Percentiles rank a stretch among this genome's conserved stretches.
phyloP scores from a whole-genome alignment of 2,797 vertebrate genomes.

The Sparus aurata region DNA sequence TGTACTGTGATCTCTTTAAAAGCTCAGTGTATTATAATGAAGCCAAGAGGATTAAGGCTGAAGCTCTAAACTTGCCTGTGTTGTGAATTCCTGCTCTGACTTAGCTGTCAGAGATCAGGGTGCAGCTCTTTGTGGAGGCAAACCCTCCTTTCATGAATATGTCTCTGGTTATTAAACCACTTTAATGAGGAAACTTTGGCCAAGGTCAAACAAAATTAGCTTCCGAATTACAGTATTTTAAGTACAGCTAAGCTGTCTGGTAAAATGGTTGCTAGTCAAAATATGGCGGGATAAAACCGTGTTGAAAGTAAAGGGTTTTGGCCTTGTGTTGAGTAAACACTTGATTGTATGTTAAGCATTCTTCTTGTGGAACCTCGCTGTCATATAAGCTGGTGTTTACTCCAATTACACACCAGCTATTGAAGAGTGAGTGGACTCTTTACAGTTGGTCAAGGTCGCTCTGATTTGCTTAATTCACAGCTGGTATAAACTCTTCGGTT shows the following conservation, averaged over 20 bases:
- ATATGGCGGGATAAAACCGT: slow-evolving; percentile 68
- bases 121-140: slow-evolving; percentile 84
- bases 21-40: slow-evolving; percentile 85
- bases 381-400: slow-evolving; percentile 81
- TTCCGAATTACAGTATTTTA: slow-evolving; percentile 83
- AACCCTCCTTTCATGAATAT: slow-evolving; percentile 84
- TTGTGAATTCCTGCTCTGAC: slow-evolving; percentile 84
- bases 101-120: slow-evolving; percentile 86
- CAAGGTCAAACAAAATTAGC: slow-evolving; percentile 86
- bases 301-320: slow-evolving; percentile 71
- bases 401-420: slow-evolving; percentile 76
- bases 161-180: slow-evolving; percentile 86
- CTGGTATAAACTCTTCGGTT: slow-evolving; percentile 67
- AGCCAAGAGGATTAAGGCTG: slow-evolving; percentile 86
- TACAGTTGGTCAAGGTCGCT: slow-evolving; percentile 75
- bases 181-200: slow-evolving; percentile 87
- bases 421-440: slow-evolving; percentile 50
- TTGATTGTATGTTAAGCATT: slow-evolving; percentile 67
- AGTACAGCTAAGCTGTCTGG: slow-evolving; percentile 82
- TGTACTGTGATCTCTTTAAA: slow-evolving; percentile 86
- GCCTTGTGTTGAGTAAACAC: slow-evolving; percentile 79
- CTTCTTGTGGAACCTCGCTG: slow-evolving; percentile 61
- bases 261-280: slow-evolving; percentile 71
- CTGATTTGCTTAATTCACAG: slow-evolving; percentile 62
- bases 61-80: slow-evolving; percentile 83